Conservation (phyloP, 2,888 invertebrate genomes). For the Suillia variegata region DNA sequence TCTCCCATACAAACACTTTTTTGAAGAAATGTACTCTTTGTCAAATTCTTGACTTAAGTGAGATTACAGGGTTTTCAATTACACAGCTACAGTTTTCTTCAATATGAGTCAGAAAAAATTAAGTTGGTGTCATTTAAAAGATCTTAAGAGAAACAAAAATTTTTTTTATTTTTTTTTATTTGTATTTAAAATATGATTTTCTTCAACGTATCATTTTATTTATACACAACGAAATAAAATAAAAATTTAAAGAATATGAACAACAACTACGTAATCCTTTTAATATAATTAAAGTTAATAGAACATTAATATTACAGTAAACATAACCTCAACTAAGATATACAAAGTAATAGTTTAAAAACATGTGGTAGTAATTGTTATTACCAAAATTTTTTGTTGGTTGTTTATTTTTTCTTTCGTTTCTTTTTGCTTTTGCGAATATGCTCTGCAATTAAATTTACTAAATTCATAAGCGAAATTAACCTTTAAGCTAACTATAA, state of each 20-base stretch:
- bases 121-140: too few relatives aligned
- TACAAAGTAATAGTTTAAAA: background rate
- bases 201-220: conserved; percentile 22
- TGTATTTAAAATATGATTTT: conserved; percentile 26
- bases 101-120: too few relatives aligned
- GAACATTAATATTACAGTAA: background rate
- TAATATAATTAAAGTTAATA: background rate
- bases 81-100: too few relatives aligned
- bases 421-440: too few relatives aligned
- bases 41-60: too few relatives aligned
- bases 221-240: conserved; percentile 24
- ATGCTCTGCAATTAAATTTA: too few relatives aligned
- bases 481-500: background rate
- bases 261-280: conserved; percentile 28
- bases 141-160: too few relatives aligned
- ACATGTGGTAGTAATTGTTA: background rate
- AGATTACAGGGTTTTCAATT: too few relatives aligned
- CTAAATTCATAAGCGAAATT: background rate
- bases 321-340: background rate
- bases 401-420: too few relatives aligned
- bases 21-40: too few relatives aligned
- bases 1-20: too few relatives aligned
- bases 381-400: background rate
- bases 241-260: conserved; percentile 28
- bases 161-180: conserved; percentile 17